Evolutionary conservation across 2,888 invertebrate genomes (phyloP).

Genomic region (Mechanitis messenoides): DNA sequence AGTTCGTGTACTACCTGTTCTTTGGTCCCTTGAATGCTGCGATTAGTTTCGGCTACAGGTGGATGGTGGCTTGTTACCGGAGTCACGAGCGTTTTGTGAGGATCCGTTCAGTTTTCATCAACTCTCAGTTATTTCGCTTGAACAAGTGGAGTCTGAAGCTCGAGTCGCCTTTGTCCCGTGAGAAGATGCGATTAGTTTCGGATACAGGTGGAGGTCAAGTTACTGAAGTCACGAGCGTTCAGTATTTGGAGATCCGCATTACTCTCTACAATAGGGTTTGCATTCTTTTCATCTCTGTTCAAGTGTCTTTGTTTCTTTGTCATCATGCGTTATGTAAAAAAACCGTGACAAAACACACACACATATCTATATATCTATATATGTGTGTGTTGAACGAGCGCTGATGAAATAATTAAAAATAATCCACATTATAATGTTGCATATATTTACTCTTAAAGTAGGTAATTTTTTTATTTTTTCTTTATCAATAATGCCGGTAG

Average conservation of each 20-base stretch:
- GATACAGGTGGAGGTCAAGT: slow-evolving; percentile 61
- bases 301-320: too few relatives aligned
- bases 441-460: slow-evolving; percentile 18
- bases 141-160: slow-evolving; percentile 30
- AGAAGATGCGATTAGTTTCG: slow-evolving; percentile 51
- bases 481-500: slow-evolving; percentile 27
- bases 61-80: slow-evolving; percentile 1
- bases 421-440: slow-evolving; percentile 19
- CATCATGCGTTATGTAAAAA: too few relatives aligned
- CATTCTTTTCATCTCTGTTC: too few relatives aligned
- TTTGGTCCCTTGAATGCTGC: background rate
- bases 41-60: slow-evolving; percentile 6
- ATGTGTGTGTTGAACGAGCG: too few relatives aligned
- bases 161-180: slow-evolving; percentile 33
- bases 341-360: too few relatives aligned
- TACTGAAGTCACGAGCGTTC: slow-evolving; percentile 31
- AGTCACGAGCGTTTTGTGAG: slow-evolving; percentile 14
- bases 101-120: slow-evolving; percentile 16
- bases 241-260: slow-evolving; percentile 12
- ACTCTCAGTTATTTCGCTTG: slow-evolving; percentile 35
- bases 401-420: background rate
- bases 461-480: slow-evolving; percentile 19
- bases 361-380: too few relatives aligned
- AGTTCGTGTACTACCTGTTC: too few relatives aligned
- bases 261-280: too few relatives aligned